Conservation (phyloP, 2,797 vertebrate species). For the Periophthalmus magnuspinnatus region DNA sequence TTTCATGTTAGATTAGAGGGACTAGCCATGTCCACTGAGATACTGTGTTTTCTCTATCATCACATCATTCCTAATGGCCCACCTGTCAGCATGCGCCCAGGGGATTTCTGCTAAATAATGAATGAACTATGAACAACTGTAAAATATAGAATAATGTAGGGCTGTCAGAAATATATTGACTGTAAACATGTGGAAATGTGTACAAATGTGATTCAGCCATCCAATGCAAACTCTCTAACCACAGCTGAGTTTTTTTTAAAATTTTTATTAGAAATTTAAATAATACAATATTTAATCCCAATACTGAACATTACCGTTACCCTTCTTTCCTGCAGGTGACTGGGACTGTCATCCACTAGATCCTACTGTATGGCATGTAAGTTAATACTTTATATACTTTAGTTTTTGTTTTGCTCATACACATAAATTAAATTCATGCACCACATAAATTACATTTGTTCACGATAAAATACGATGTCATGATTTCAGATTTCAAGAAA, state of each 20-base stretch:
- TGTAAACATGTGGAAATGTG: not conserved
- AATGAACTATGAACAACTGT: not conserved
- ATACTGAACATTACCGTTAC: constrained; percentile 1
- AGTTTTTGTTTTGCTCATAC: not conserved
- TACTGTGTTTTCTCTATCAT: constrained; percentile 15
- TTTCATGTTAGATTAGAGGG: constrained; percentile 40
- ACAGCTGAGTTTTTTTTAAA: not conserved
- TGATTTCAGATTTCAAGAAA: not conserved
- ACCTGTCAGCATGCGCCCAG: constrained; percentile 4
- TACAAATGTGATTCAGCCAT: not conserved
- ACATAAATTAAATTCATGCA: not conserved
- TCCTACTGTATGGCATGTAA: constrained; percentile 95
- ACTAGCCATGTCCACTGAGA: constrained; percentile 23
- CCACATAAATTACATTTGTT: not conserved
- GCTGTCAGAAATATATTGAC: not conserved
- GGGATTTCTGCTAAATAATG: constrained; percentile 2
- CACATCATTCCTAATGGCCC: constrained; percentile 4
- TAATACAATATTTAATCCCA: not conserved
- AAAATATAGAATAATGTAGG: not conserved
- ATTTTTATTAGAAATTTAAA: not conserved
- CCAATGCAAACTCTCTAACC: not conserved
- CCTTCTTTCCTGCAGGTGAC: constrained; percentile 81
- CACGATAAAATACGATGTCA: not conserved
- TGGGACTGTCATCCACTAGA: constrained; percentile 98
- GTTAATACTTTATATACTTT: constrained; percentile 47